phyloP scores from a whole-genome alignment of 2,888 invertebrate genomes.

The Cantharis lateralis region DNA sequence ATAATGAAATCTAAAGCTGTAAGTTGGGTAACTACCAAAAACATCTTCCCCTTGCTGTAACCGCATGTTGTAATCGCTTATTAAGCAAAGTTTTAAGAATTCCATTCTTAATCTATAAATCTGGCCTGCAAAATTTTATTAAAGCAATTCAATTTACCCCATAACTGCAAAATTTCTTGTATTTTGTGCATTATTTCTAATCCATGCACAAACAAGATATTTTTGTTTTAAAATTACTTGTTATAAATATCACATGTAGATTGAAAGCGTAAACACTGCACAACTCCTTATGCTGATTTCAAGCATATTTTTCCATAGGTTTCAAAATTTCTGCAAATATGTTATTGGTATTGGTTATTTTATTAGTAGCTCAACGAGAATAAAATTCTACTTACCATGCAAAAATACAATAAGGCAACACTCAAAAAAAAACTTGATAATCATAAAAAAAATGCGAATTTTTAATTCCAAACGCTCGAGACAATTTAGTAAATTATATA shows the following conservation, averaged over 20 bases:
- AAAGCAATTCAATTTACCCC: background rate
- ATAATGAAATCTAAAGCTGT: no score
- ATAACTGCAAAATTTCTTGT: background rate
- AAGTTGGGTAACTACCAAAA: no score
- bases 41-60: no score
- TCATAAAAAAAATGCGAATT: constrained; percentile 1
- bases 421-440: constrained; percentile 8
- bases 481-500: background rate
- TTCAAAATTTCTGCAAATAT: constrained; percentile 46
- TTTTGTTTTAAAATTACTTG: constrained; percentile 48
- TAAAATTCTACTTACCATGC: constrained; percentile 50
- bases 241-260: constrained; percentile 47
- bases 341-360: constrained; percentile 17
- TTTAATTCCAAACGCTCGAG: constrained; percentile 1
- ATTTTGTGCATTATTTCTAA: constrained; percentile 1
- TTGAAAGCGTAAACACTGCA: constrained; percentile 47
- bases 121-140: background rate
- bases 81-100: no score
- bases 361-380: background rate
- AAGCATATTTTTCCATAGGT: constrained; percentile 47
- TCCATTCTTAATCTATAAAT: background rate
- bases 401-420: constrained; percentile 28
- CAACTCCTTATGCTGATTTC: constrained; percentile 48
- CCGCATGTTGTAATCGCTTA: no score
- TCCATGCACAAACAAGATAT: constrained; percentile 46